phyloP scores from a whole-genome alignment of 2,797 vertebrate species.

The Chelon labrosus region DNA sequence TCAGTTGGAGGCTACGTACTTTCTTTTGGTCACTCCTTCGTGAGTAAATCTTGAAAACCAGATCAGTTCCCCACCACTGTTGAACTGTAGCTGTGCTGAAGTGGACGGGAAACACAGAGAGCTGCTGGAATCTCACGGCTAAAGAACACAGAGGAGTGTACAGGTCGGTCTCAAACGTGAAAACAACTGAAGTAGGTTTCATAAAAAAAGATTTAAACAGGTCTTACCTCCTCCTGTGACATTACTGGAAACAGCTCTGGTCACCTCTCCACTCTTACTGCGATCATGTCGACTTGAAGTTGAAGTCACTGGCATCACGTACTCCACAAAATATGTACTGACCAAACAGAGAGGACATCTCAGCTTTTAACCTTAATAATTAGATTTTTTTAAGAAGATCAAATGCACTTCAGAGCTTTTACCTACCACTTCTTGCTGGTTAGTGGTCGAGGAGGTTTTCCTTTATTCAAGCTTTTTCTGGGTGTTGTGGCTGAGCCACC shows the following conservation, averaged over 20 bases:
- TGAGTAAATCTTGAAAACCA: conserved; percentile 90
- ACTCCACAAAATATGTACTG: conserved; percentile 96
- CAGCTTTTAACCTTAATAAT: background rate
- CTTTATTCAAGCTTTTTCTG: conserved; percentile 73
- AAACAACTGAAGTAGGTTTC: background rate
- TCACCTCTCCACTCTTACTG: conserved; percentile 78
- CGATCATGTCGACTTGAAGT: conserved; percentile 75
- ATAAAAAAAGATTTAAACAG: background rate
- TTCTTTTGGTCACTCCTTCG: conserved; percentile 90
- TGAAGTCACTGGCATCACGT: conserved; percentile 86
- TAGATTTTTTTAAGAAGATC: background rate
- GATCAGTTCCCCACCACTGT: conserved; percentile 89
- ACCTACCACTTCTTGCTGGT: conserved; percentile 86
- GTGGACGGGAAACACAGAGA: conserved; percentile 87
- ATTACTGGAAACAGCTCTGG: conserved; percentile 90
- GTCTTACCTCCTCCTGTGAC: conserved; percentile 85
- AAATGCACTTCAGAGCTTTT: background rate
- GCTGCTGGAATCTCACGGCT: conserved; percentile 93
- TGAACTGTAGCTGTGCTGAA: conserved; percentile 83
- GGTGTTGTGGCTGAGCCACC: conserved; percentile 64
- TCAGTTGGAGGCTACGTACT: conserved; percentile 72
- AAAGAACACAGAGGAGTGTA: conserved; percentile 52
- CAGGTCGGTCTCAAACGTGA: conserved; percentile 16
- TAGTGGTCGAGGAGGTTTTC: conserved; percentile 85
- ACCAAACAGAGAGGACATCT: background rate